These are phyloP conservation scores for Neopipo cinnamomea DNA, from an alignment of 2,113 vertebrate species.

Conservation along the genomic window DNA sequence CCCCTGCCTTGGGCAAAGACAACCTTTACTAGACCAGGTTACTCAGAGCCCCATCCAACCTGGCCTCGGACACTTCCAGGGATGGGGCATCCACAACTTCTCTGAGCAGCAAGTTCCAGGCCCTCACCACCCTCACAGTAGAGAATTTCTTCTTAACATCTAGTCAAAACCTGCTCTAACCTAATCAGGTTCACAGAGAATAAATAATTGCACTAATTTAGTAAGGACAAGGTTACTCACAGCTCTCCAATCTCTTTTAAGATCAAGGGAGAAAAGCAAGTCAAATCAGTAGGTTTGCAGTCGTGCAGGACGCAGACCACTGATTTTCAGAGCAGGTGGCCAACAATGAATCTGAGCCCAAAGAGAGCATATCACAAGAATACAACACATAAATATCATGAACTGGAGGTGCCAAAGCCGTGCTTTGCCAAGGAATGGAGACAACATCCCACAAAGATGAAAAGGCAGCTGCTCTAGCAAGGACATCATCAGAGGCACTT, in stretches of 20 bases:
- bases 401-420: background rate
- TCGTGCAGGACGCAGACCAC: background rate
- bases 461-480: background rate
- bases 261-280: background rate
- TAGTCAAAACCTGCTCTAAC: background rate
- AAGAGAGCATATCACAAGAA: background rate
- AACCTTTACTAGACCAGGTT: background rate
- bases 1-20: background rate
- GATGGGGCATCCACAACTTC: background rate
- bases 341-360: background rate
- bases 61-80: background rate
- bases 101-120: background rate
- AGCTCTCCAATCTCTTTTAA: background rate
- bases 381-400: background rate
- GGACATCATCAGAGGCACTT: background rate
- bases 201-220: background rate
- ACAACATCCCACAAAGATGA: background rate
- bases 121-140: rapidly evolving
- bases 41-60: background rate
- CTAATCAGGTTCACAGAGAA: background rate
- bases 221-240: background rate
- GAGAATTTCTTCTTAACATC: background rate
- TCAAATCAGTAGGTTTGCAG: background rate
- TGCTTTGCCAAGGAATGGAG: background rate
- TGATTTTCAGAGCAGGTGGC: background rate